phyloP scores from a whole-genome alignment of 2,888 invertebrate species.

The Rugalucina vietnamica region DNA sequence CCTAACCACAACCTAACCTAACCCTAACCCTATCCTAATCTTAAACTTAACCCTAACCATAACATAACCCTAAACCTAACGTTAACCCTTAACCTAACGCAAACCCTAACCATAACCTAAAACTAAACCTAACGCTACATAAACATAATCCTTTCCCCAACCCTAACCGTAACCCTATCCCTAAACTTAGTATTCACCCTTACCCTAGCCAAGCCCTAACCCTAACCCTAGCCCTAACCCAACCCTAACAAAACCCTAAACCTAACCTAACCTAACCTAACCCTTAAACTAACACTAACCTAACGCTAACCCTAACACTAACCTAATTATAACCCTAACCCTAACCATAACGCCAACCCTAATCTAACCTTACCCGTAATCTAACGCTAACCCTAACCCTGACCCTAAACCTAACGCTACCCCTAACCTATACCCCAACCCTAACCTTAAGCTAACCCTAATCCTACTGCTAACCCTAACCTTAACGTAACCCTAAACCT shows the following conservation, averaged over 20 bases:
- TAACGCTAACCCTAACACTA: constrained; percentile 24
- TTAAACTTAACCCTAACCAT: not conserved
- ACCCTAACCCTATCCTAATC: constrained; percentile 18
- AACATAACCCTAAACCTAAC: constrained; percentile 12
- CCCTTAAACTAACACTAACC: constrained; percentile 15
- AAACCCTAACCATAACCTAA: constrained; percentile 36
- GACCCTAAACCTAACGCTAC: constrained; percentile 19
- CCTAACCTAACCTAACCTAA: constrained; percentile 19
- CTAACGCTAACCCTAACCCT: constrained; percentile 29
- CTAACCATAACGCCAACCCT: constrained; percentile 6
- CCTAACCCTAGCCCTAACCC: constrained; percentile 50
- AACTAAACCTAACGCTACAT: constrained; percentile 47
- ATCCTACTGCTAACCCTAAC: constrained; percentile 32
- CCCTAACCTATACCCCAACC: constrained; percentile 11
- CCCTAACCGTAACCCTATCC: constrained; percentile 39
- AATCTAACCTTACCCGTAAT: not conserved
- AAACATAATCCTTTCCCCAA: constrained; percentile 47
- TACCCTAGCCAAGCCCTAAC: constrained; percentile 46
- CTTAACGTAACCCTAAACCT: constrained; percentile 21
- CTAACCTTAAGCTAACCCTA: constrained; percentile 16
- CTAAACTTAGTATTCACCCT: constrained; percentile 44
- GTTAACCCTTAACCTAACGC: constrained; percentile 24
- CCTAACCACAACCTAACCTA: constrained; percentile 21
- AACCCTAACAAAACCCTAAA: constrained; percentile 44
- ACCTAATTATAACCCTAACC: constrained; percentile 13